These are phyloP conservation scores for Sabatieria punctata DNA, from an alignment of 2,888 invertebrate genomes.

Conservation along the genomic window DNA sequence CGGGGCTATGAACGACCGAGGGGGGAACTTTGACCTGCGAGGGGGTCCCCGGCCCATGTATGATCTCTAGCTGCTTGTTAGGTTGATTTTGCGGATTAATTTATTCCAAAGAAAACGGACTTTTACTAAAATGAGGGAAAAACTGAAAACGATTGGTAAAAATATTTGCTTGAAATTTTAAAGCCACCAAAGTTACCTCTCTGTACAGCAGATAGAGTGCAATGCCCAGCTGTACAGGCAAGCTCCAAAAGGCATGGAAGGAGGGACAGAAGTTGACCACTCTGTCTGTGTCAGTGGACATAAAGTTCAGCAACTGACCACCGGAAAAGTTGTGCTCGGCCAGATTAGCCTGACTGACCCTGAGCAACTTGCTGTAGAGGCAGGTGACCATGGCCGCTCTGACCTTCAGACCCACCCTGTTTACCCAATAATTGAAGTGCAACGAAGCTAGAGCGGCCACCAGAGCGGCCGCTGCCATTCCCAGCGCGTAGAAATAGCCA, in stretches of 20 bases:
- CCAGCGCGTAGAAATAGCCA: constrained; percentile 42
- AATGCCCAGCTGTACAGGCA: constrained; percentile 69
- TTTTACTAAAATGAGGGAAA: too few species aligned
- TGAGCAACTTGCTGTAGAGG: constrained; percentile 46
- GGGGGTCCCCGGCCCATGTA: too few species aligned
- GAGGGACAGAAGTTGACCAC: constrained; percentile 87
- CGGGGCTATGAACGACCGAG: too few species aligned
- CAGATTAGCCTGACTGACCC: constrained; percentile 13
- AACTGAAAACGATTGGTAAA: too few species aligned
- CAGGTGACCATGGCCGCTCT: constrained; percentile 63
- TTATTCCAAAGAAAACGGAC: too few species aligned
- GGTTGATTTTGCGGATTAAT: too few species aligned
- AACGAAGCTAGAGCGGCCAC: constrained; percentile 59
- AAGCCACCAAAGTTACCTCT: constrained; percentile 14
- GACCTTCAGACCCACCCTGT: constrained; percentile 65
- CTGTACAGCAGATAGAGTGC: constrained; percentile 62
- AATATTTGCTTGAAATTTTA: too few species aligned
- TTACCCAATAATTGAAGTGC: constrained; percentile 76
- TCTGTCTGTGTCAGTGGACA: constrained; percentile 88
- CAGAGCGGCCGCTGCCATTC: constrained; percentile 48
- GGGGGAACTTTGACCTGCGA: too few species aligned
- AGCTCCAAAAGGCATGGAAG: constrained; percentile 91
- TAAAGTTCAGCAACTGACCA: constrained; percentile 83
- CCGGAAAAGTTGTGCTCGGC: constrained; percentile 29
- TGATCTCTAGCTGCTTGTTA: too few species aligned